These are phyloP conservation scores for Macrocentrus cingulum DNA, from an alignment of 1,140 invertebrate species.

Conservation along the genomic window DNA sequence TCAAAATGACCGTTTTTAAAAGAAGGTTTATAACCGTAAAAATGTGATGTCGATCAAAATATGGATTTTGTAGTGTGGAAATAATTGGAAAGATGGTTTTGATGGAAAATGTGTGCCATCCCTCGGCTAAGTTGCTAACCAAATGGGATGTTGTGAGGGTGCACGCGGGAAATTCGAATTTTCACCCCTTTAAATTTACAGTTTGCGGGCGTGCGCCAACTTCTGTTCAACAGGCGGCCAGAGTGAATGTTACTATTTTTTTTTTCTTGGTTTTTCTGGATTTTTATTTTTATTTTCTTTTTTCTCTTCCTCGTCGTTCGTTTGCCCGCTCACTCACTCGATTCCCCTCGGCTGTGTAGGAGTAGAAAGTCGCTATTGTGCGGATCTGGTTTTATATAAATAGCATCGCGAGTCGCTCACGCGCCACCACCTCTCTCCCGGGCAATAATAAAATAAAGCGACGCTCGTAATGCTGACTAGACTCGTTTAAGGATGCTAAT, in stretches of 20 bases:
- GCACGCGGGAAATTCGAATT: too few relatives aligned
- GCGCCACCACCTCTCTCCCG: slow-evolving; percentile 1
- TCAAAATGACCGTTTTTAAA: too few relatives aligned
- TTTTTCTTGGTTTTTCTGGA: not conserved
- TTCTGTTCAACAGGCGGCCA: not conserved
- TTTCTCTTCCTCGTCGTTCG: not conserved
- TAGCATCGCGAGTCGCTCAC: slow-evolving; percentile 10
- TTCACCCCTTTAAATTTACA: too few relatives aligned
- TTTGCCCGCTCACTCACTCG: not conserved
- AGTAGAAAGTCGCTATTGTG: slow-evolving; percentile 24
- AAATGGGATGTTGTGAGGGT: not conserved
- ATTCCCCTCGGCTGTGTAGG: slow-evolving; percentile 8
- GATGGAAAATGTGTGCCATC: not conserved
- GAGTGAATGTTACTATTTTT: not conserved
- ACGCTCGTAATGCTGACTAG: not conserved
- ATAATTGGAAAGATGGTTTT: too few relatives aligned
- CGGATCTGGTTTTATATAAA: slow-evolving; percentile 25
- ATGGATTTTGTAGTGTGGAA: too few relatives aligned
- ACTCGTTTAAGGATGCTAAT: too few relatives aligned
- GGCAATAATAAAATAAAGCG: not conserved
- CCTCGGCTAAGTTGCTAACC: not conserved
- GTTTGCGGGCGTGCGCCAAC: not conserved
- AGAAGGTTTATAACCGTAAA: too few relatives aligned
- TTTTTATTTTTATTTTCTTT: not conserved
- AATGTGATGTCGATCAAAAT: too few relatives aligned